Evolutionary conservation across 2,113 vertebrate genomes (phyloP).

Genomic region (Cricetomys ansorgei): DNA sequence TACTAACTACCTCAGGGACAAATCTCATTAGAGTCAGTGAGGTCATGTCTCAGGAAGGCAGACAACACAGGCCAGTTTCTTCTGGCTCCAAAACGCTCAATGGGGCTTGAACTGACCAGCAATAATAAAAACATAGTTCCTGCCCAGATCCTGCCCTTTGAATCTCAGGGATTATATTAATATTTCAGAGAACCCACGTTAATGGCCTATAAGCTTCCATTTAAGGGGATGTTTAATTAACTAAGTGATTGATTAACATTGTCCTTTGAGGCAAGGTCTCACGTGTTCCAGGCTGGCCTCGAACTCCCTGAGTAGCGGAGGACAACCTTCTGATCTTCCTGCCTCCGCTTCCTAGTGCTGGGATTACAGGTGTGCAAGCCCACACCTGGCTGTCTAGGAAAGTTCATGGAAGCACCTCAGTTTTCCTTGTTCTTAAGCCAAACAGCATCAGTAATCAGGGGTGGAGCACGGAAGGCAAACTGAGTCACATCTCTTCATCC

Average conservation of each 20-base stretch:
- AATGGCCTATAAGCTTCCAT: background rate
- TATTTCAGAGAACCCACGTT: slow-evolving; percentile 38
- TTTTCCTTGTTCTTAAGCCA: slow-evolving; percentile 23
- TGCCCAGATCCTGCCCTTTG: background rate
- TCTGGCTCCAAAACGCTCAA: background rate
- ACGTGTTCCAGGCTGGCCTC: background rate
- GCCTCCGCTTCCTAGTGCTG: background rate
- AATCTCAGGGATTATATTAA: background rate
- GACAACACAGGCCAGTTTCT: background rate
- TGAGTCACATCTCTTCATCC: background rate
- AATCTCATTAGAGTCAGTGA: background rate
- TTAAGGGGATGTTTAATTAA: background rate
- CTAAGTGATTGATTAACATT: background rate
- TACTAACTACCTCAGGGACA: background rate
- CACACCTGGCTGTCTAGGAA: background rate
- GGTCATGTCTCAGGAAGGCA: background rate
- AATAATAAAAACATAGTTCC: slow-evolving; percentile 23
- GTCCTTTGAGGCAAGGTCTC: background rate
- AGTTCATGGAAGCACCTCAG: background rate
- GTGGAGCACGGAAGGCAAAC: background rate
- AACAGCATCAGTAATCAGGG: background rate
- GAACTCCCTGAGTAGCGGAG: background rate
- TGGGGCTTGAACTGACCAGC: background rate
- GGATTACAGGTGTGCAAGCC: background rate
- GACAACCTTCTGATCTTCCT: background rate